phyloP scores from a whole-genome alignment of 2,888 invertebrate species.

The Ochropacha duplaris region DNA sequence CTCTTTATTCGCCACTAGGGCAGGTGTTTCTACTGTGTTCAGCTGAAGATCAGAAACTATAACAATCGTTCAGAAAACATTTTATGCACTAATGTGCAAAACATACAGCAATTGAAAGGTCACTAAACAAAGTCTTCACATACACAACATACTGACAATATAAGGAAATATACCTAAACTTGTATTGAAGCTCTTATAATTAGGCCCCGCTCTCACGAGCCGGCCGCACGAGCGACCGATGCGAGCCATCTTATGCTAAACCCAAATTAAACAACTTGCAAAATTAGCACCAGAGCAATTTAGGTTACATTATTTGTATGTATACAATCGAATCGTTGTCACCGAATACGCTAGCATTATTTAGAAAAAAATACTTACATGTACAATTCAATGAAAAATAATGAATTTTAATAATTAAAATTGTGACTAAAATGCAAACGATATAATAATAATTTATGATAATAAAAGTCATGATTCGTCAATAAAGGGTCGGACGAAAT shows the following conservation, averaged over 20 bases:
- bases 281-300: slow-evolving; percentile 71
- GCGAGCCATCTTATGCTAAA: slow-evolving; percentile 15
- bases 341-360: slow-evolving; percentile 40
- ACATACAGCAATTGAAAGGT: not conserved
- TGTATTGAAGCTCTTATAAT: not conserved
- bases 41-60: not conserved
- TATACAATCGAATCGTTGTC: slow-evolving; percentile 51
- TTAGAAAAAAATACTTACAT: slow-evolving; percentile 18
- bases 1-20: not conserved
- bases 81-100: not conserved
- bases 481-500: not conserved
- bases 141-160: not conserved
- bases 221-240: slow-evolving; percentile 1
- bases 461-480: not conserved
- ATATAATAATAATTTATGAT: slow-evolving; percentile 15
- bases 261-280: slow-evolving; percentile 44
- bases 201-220: not conserved
- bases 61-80: not conserved
- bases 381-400: slow-evolving; percentile 14
- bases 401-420: slow-evolving; percentile 9
- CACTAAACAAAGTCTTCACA: not conserved
- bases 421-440: slow-evolving; percentile 37
- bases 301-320: slow-evolving; percentile 39
- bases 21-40: not conserved
- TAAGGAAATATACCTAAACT: slow-evolving; percentile 1